Evolutionary conservation across 2,888 invertebrate species (phyloP).

Genomic region (Zonitis immaculata): DNA sequence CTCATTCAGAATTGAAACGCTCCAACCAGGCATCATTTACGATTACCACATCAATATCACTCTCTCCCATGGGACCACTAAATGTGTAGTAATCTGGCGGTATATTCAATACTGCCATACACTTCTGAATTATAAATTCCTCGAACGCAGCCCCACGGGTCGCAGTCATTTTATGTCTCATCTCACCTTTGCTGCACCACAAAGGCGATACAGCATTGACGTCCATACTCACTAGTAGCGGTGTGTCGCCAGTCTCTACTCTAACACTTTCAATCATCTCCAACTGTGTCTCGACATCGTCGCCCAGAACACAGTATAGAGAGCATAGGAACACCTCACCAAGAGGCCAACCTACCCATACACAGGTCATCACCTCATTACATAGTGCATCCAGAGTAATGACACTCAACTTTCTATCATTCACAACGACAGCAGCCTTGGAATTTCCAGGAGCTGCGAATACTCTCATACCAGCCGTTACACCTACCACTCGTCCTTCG

Average conservation of each 20-base stretch:
- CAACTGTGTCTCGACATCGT: neutral
- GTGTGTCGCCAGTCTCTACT: too few species aligned
- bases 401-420: neutral
- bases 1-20: neutral
- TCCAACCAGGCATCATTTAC: conserved; percentile 5
- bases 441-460: neutral
- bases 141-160: conserved; percentile 1
- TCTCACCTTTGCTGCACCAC: conserved; percentile 20
- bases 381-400: neutral
- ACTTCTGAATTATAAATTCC: conserved; percentile 3
- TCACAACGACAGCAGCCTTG: conserved; percentile 12
- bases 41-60: conserved; percentile 23
- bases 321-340: conserved; percentile 18
- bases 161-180: neutral
- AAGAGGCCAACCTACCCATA: conserved; percentile 16
- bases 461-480: conserved; percentile 6
- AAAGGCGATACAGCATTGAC: conserved; percentile 24
- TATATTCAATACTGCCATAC: conserved; percentile 20
- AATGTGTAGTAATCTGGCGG: conserved; percentile 18
- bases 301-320: conserved; percentile 17
- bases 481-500: conserved; percentile 8
- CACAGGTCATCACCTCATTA: neutral
- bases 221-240: conserved; percentile 25
- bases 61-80: conserved; percentile 13
- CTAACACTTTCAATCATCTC: too few species aligned